Conservation (phyloP, 2,113 vertebrate genomes). For the Myiopsitta monachus region DNA sequence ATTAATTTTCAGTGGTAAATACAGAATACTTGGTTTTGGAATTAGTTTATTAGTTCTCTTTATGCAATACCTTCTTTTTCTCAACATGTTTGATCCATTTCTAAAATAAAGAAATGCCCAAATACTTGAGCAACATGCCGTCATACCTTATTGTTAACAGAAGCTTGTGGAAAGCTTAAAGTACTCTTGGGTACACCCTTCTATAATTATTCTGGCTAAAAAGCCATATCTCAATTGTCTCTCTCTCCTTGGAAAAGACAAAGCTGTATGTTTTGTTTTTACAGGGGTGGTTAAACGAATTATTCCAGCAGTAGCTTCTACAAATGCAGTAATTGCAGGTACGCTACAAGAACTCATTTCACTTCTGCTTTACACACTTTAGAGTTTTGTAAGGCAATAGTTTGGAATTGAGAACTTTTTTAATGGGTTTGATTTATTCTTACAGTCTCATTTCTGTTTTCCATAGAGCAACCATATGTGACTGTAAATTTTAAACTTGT, state of each 20-base stretch:
- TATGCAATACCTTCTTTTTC: not conserved
- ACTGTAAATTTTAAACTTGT: not conserved
- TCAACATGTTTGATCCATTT: not conserved
- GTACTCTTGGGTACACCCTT: not conserved
- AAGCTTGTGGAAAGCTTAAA: not conserved
- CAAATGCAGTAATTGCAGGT: constrained; percentile 97
- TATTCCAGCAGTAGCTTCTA: constrained; percentile 97
- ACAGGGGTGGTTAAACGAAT: constrained; percentile 94
- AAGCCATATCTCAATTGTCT: not conserved
- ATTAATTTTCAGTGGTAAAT: not conserved
- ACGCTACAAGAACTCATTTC: constrained; percentile 17
- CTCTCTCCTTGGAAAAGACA: not conserved
- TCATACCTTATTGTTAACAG: not conserved
- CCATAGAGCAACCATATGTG: not conserved
- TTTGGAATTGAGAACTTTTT: not conserved
- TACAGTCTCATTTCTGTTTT: not conserved
- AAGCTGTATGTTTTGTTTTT: not conserved
- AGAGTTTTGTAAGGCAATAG: not conserved
- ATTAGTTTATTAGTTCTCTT: not conserved
- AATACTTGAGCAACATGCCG: not conserved
- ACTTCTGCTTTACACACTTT: not conserved
- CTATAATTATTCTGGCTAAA: not conserved
- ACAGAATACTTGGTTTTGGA: not conserved
- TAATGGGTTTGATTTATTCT: not conserved
- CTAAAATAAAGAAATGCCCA: not conserved